Conservation (phyloP, 2,113 vertebrate genomes). For the Erythrolamprus reginae region DNA sequence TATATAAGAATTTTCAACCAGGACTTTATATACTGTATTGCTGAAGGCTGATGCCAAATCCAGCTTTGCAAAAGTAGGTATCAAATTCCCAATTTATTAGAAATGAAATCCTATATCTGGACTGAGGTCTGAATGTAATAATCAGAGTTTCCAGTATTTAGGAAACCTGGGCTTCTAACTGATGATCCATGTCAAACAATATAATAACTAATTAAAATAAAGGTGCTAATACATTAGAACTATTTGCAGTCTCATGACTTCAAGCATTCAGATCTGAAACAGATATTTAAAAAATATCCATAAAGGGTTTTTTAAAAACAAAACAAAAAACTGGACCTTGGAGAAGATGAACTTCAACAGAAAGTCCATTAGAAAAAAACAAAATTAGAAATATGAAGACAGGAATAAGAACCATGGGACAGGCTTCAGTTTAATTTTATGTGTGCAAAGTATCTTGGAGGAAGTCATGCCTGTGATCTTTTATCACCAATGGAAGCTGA, state of each 20-base stretch:
- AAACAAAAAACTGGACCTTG: conserved; percentile 16
- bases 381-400: conserved; percentile 27
- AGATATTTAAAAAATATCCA: not conserved
- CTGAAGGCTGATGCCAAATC: not conserved
- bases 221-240: not conserved
- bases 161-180: conserved; percentile 32
- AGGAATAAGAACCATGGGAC: conserved; percentile 28
- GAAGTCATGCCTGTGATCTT: conserved; percentile 27
- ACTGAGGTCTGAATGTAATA: conserved; percentile 43
- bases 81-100: conserved; percentile 27
- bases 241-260: conserved; percentile 33
- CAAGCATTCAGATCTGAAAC: conserved; percentile 12
- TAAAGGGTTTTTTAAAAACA: not conserved
- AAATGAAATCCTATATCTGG: conserved; percentile 22
- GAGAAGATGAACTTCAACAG: not conserved
- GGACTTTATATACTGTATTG: no score
- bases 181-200: conserved; percentile 27
- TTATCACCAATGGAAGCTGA: conserved; percentile 44
- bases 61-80: conserved; percentile 20
- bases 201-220: not conserved
- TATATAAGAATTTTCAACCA: no score
- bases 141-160: conserved; percentile 15
- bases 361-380: conserved; percentile 8
- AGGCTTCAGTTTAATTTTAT: conserved; percentile 29
- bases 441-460: conserved; percentile 54